A percentile compares a stretch with the other conserved stretches of the same genome.
These are phyloP conservation scores for Eidolon helvum DNA, from an alignment of 2,113 vertebrate genomes.

Conservation along the genomic window DNA sequence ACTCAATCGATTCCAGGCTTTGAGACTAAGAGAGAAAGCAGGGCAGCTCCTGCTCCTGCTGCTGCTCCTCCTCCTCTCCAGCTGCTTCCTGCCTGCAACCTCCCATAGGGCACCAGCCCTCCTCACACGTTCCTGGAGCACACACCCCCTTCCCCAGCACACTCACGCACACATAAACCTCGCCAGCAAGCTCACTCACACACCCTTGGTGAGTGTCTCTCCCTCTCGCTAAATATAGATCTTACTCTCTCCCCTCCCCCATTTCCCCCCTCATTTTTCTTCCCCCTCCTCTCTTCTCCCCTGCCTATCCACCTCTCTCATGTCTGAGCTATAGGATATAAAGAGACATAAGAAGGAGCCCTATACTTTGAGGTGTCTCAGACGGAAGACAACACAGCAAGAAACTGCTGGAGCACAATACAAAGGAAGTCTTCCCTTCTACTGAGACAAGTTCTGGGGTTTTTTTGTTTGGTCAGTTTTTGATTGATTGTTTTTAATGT, in stretches of 20 bases:
- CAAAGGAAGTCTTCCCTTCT: conserved; percentile 8
- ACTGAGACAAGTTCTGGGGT: not conserved
- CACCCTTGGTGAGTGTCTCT: conserved; percentile 74
- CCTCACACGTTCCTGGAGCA: conserved; percentile 71
- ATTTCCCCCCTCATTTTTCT: not conserved
- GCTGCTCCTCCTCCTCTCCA: conserved; percentile 86
- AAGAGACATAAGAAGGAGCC: not conserved
- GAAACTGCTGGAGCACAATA: not conserved
- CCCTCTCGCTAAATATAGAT: conserved; percentile 70
- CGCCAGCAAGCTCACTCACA: conserved; percentile 67
- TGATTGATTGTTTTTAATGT: not conserved
- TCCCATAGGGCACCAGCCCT: conserved; percentile 77
- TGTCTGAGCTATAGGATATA: conserved; percentile 12
- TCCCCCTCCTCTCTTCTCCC: not conserved
- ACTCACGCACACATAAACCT: conserved; percentile 67
- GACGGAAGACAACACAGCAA: conserved; percentile 11
- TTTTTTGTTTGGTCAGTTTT: not conserved
- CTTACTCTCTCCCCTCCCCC: conserved; percentile 65
- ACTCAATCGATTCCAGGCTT: conserved; percentile 79
- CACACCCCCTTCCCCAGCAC: conserved; percentile 74
- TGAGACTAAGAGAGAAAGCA: conserved; percentile 81
- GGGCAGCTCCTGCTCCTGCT: conserved; percentile 80
- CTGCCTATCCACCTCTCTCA: conserved; percentile 28
- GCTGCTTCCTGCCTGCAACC: conserved; percentile 84
- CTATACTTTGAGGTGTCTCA: conserved; percentile 17